Evolutionary conservation across 92 coral and sea anemone species (phyloP), one percentile per base, ranked within the genome.

Genomic region (Anthopleura xanthogrammica): DNA sequence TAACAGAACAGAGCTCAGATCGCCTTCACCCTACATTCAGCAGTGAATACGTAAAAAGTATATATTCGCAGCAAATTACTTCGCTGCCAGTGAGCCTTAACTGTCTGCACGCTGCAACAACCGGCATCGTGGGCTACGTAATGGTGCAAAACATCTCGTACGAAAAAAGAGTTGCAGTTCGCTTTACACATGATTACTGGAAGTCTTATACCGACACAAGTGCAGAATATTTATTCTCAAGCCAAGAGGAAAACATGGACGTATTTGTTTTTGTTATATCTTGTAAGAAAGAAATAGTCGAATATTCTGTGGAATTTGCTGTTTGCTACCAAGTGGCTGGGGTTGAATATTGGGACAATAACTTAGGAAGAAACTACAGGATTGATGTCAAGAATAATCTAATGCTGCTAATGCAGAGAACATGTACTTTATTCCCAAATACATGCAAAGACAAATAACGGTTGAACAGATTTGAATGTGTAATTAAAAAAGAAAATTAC

Each of bases 291-390:
- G 43, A 2, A 52, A 52, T 2, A 54, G 68, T 4, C 16, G 11
- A 12, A 24, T 56, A 62, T 6, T 41, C 42, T 73, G 71, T 94
- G 7, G 98, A 94, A 83, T 90, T 94, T 76, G 96, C 96, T 11
- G 83, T 94, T 57, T 86, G 96, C 13, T 94, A 92, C 79, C 50
- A 90, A 79, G 84, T 88, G 3, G 85, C 91, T 6, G 95, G 93
- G 12, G 57, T 86, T 36, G 95, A 91, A 76, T 92, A 83, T 48
- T 94, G 98, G 98, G 98, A 94, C 81, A 94, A 94, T 52, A 94
- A 92, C 72, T 72, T 77, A 60, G 82, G 88, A 11, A 86, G 84
- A 41, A 94, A 94, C 56, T 94, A 92, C 74, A 60, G 81, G 65
- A 52, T 78, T 78, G 68, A 78, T 29, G 24, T 78, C 43, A 52